A percentile compares a stretch with the other conserved stretches of the same genome.
Conservation (phyloP, 2,113 vertebrate genomes). For the Silurus glanis region DNA sequence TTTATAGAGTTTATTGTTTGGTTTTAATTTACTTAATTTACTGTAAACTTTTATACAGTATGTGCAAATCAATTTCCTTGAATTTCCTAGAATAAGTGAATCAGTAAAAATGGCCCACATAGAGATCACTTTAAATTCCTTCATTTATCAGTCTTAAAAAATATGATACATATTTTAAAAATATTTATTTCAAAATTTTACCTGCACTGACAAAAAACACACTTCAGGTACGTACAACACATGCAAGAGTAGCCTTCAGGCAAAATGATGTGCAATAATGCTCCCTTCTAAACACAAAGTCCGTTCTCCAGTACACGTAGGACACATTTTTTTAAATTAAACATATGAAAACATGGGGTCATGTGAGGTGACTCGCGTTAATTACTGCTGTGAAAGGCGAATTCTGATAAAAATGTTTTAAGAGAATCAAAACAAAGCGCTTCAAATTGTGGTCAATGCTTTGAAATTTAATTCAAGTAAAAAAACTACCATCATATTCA, state of each 20-base stretch:
- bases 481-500: not conserved
- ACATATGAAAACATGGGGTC: not conserved
- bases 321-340: not conserved
- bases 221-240: not conserved
- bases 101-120: not conserved
- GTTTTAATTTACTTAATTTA: not conserved
- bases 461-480: not conserved
- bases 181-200: conserved; percentile 10
- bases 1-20: not conserved
- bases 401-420: not conserved
- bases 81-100: not conserved
- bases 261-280: not conserved
- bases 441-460: not conserved
- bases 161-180: too few relatives aligned
- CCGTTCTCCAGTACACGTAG: not conserved
- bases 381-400: not conserved
- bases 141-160: not conserved
- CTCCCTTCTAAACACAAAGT: not conserved
- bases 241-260: not conserved
- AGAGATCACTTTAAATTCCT: not conserved
- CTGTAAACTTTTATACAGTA: not conserved
- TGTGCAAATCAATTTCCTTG: not conserved
- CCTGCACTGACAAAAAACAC: not conserved
- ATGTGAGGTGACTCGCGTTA: not conserved
- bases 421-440: not conserved